Base-by-base conservation (phyloP, 2,113 vertebrate genomes). In the Scomber japonicus region DNA sequence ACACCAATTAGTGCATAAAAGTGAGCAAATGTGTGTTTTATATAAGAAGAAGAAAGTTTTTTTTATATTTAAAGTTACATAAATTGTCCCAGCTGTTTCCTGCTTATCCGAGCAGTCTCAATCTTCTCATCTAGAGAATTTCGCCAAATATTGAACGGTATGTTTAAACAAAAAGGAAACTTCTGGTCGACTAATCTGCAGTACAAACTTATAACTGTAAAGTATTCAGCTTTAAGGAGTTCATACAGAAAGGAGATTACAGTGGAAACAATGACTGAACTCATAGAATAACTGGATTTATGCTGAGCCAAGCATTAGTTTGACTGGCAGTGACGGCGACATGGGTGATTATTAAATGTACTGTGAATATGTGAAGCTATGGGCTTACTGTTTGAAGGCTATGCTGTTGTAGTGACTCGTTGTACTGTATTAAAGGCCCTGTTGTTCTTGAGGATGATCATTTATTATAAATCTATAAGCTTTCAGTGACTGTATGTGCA, bases 191-290 rank as follows among this genome's bases (percentile, higher is more conserved):
- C 27, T 51, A 12, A 14, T 81, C 55, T 40, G 19, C 64, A 78
- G 49, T 4, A 13, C 16, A 85, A 76, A 71, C 30, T 17, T 61
- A 50, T 11, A 5, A 13, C 31, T 21, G 24, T 16, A 60, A 46
- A 80, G 57, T 16, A 19, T 50, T 45, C 31, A 9, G 64, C 2
- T 83, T 86, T 40, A 60, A 56, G 63, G 79, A 71, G 11, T 65
- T 78, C 15, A 48, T 2, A 11, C 16, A 17, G n/a, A 81, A 86
- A 85, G 57, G 48, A 16, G 84, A 84, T 88, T 90, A 89, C 6
- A 27, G 53, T 8, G 35, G 60, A 64, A 85, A 78, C 69, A 81
- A 65, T 24, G 16, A 78, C 67, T 35, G 46, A 53, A 81, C 50
- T 81, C 64, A 5, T 48, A 27, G 16, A 62, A 48, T 61, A 57